phyloP scores from a whole-genome alignment of 1,140 invertebrate genomes.

The Eumaeus atala region DNA sequence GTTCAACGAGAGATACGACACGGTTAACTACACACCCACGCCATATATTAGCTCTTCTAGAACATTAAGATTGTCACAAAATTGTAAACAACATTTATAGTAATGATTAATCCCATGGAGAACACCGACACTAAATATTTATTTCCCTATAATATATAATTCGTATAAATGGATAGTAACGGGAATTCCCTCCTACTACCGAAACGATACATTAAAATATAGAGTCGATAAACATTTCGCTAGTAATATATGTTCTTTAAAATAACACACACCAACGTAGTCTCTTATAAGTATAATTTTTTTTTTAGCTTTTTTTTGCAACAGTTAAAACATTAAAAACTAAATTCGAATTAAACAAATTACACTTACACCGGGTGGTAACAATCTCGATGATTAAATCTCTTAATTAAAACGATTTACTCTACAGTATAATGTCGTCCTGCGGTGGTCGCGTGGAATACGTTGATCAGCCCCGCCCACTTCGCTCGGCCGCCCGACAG shows the following conservation, averaged over 20 bases:
- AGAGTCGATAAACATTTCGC: constrained; percentile 56
- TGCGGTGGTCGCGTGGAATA: constrained; percentile 46
- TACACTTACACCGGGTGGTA: constrained; percentile 62
- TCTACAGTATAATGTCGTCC: constrained; percentile 64
- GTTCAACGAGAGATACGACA: constrained; percentile 39
- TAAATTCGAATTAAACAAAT: constrained; percentile 43
- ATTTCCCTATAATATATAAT: constrained; percentile 51
- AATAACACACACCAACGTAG: constrained; percentile 57
- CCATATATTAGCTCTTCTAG: constrained; percentile 40
- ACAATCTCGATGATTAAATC: constrained; percentile 69
- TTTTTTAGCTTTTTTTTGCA: constrained; percentile 42
- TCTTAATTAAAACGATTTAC: constrained; percentile 68
- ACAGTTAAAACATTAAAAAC: constrained; percentile 41
- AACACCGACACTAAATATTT: constrained; percentile 52
- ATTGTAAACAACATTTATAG: constrained; percentile 48
- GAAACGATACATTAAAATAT: constrained; percentile 27
- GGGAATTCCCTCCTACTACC: background rate
- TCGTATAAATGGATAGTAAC: constrained; percentile 50
- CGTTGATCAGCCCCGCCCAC: constrained; percentile 1
- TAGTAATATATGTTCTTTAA: constrained; percentile 51
- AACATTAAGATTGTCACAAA: constrained; percentile 41
- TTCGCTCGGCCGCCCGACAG: background rate
- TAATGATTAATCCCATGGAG: constrained; percentile 49
- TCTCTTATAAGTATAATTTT: constrained; percentile 27
- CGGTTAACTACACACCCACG: constrained; percentile 41